phyloP scores from a whole-genome alignment of 1,140 invertebrate species.

The Cyclargus thomasi region DNA sequence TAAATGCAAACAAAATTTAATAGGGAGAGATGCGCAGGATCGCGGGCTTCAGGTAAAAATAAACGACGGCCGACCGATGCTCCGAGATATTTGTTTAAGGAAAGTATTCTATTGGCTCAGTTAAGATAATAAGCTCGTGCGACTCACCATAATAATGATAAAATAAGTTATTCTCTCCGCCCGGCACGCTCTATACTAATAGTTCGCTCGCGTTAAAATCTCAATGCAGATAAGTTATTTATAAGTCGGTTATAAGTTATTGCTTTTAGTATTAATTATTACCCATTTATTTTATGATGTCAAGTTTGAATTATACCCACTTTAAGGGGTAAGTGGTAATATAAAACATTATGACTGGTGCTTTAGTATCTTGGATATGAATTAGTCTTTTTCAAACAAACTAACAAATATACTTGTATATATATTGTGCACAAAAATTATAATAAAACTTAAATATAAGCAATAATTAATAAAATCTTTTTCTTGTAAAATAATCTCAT shows the following conservation, averaged over 20 bases:
- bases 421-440: too few species aligned
- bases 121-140: conserved; percentile 32
- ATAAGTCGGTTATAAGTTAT: background rate
- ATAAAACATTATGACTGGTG: background rate
- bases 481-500: too few species aligned
- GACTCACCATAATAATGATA: conserved; percentile 15
- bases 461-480: too few species aligned
- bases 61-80: conserved; percentile 61
- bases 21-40: conserved; percentile 74
- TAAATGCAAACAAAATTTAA: conserved; percentile 76
- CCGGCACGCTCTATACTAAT: conserved; percentile 3
- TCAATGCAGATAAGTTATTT: background rate
- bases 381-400: too few species aligned
- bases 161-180: background rate
- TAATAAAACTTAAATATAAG: too few species aligned
- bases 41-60: conserved; percentile 71
- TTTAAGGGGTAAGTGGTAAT: background rate
- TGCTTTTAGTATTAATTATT: background rate
- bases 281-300: conserved; percentile 1
- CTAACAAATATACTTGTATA: too few species aligned
- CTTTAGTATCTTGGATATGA: background rate
- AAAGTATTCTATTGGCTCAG: conserved; percentile 45
- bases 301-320: background rate
- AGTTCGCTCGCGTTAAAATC: conserved; percentile 3
- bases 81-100: conserved; percentile 55